A percentile compares a stretch with the other conserved stretches of the same genome.
These are phyloP conservation scores for Noctua pronuba DNA, from an alignment of 2,888 invertebrate species.

Conservation along the genomic window DNA sequence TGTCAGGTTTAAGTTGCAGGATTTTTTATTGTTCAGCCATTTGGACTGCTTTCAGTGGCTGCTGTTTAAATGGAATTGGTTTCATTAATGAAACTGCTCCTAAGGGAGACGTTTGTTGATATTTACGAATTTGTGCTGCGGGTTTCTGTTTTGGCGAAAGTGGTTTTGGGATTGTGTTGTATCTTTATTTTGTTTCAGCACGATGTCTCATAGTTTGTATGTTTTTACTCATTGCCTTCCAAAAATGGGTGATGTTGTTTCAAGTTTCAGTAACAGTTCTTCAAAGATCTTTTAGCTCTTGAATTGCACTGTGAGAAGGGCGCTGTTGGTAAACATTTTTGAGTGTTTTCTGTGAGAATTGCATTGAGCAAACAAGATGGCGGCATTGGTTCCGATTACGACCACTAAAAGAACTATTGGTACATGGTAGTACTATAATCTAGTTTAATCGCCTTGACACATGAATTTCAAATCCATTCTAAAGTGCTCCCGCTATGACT, in stretches of 20 bases:
- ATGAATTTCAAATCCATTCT: conserved; percentile 3
- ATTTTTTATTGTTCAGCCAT: conserved; percentile 47
- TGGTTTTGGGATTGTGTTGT: conserved; percentile 7
- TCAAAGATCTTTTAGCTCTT: neutral
- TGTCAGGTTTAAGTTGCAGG: conserved; percentile 26
- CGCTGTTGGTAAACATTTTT: neutral
- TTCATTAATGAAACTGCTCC: conserved; percentile 59
- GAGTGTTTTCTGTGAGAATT: neutral
- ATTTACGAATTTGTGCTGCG: conserved; percentile 39
- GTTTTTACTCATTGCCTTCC: neutral
- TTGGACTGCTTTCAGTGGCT: conserved; percentile 41
- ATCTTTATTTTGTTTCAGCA: conserved; percentile 23
- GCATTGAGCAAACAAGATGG: neutral
- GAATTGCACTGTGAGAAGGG: neutral
- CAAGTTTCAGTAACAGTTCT: neutral
- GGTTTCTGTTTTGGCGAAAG: conserved; percentile 33
- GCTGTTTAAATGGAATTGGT: conserved; percentile 54
- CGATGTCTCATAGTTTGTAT: neutral
- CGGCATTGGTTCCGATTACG: neutral
- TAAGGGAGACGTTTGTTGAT: conserved; percentile 47
- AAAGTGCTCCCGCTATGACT: conserved; percentile 4
- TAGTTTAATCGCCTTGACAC: neutral
- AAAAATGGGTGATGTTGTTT: neutral
- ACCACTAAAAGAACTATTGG: neutral
- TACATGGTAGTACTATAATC: neutral